Conservation (phyloP, 2,888 invertebrate genomes). For the Pachliopta kotzebuea region DNA sequence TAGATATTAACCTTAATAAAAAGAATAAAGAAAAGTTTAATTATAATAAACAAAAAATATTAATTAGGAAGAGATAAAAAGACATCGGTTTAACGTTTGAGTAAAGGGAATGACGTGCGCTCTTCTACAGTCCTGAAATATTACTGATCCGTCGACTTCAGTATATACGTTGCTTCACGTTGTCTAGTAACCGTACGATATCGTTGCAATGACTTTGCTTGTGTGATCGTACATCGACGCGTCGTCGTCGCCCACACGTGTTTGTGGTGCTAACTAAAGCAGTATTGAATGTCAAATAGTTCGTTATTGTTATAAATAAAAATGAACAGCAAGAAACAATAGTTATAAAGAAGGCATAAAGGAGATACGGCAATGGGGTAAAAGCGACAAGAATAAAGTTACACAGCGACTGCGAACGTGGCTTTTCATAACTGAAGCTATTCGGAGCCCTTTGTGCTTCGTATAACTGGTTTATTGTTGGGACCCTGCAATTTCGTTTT, state of each 20-base stretch:
- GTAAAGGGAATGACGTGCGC: conserved; percentile 45
- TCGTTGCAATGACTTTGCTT: conserved; percentile 35
- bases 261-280: conserved; percentile 20
- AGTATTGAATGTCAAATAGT: conserved; percentile 36
- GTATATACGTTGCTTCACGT: conserved; percentile 32
- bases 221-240: conserved; percentile 35
- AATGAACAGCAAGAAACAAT: conserved; percentile 50
- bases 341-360: conserved; percentile 50
- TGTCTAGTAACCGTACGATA: conserved; percentile 40
- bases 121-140: conserved; percentile 50
- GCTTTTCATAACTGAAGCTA: conserved; percentile 40
- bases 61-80: background rate
- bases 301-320: conserved; percentile 30
- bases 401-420: conserved; percentile 39
- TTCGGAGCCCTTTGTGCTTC: conserved; percentile 32
- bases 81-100: conserved; percentile 17
- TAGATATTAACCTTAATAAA: background rate
- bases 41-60: background rate
- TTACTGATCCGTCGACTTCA: conserved; percentile 51
- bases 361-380: conserved; percentile 50
- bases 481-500: conserved; percentile 37
- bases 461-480: conserved; percentile 34
- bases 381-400: conserved; percentile 50
- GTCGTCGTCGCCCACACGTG: conserved; percentile 6
- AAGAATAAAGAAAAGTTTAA: background rate